phyloP scores from a whole-genome alignment of 2,888 invertebrate genomes.

The Heliconius hortense region DNA sequence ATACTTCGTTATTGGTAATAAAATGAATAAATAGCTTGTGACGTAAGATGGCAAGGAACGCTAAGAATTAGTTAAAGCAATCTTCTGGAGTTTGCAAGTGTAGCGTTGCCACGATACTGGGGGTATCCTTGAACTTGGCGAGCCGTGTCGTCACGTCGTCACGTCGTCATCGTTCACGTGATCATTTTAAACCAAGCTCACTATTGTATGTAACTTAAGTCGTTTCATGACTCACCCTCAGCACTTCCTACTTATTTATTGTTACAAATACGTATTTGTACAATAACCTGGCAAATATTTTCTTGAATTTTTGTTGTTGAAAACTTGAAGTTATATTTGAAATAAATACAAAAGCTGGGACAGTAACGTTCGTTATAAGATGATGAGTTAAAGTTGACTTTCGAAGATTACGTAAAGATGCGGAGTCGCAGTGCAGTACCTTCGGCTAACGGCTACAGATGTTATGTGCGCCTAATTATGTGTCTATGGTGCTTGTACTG shows the following conservation, averaged over 20 bases:
- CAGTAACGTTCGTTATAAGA: slow-evolving; percentile 4
- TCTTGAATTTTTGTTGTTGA: background rate
- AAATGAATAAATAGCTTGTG: too few relatives aligned
- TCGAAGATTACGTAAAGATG: slow-evolving; percentile 33
- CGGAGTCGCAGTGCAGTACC: slow-evolving; percentile 34
- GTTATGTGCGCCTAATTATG: background rate
- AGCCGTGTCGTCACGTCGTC: slow-evolving; percentile 32
- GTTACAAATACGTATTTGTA: background rate
- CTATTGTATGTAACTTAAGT: slow-evolving; percentile 16
- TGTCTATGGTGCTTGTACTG: slow-evolving; percentile 3
- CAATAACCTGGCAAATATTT: background rate
- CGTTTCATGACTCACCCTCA: slow-evolving; percentile 20
- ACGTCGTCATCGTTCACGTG: slow-evolving; percentile 37
- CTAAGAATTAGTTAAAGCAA: background rate
- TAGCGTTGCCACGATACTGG: background rate
- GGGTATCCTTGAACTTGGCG: slow-evolving; percentile 43
- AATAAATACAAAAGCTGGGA: background rate
- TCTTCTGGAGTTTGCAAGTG: slow-evolving; percentile 20
- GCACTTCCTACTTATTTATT: slow-evolving; percentile 1
- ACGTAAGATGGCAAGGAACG: background rate
- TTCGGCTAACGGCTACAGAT: slow-evolving; percentile 1
- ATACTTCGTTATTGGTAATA: too few relatives aligned
- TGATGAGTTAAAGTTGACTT: background rate
- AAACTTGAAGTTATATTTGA: too few relatives aligned
- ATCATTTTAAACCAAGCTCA: slow-evolving; percentile 37